These are phyloP conservation scores for Ovibos moschatus DNA, from an alignment of 2,113 vertebrate species.

Conservation along the genomic window DNA sequence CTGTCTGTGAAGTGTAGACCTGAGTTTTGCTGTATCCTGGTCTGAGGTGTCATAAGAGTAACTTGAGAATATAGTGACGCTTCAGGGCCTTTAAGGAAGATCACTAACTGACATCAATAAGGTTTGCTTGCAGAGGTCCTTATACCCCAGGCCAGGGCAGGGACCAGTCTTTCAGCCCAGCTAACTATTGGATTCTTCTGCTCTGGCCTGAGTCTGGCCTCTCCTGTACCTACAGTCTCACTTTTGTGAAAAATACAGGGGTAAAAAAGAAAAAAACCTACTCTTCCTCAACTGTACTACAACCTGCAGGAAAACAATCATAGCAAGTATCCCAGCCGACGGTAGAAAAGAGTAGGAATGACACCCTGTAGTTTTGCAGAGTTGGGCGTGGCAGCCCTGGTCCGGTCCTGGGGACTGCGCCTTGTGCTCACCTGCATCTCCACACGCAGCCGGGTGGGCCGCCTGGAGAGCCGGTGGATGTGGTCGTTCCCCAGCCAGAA, in stretches of 20 bases:
- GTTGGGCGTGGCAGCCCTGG: rapidly evolving
- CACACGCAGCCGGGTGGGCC: constrained; percentile 91
- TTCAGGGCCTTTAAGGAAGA: not conserved
- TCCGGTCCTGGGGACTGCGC: not conserved
- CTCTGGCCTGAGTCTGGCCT: not conserved
- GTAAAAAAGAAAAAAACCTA: not conserved
- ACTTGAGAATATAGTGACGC: not conserved
- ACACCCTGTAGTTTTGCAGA: rapidly evolving
- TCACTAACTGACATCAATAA: not conserved
- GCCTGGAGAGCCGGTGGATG: constrained; percentile 91
- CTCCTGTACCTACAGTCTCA: not conserved
- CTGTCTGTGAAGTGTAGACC: not conserved
- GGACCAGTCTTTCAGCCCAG: not conserved
- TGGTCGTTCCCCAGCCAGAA: constrained; percentile 98
- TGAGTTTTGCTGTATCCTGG: not conserved
- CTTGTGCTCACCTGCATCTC: constrained; percentile 89
- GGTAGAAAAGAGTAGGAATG: too few relatives aligned
- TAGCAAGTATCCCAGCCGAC: rapidly evolving
- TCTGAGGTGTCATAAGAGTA: not conserved
- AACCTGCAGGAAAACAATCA: not conserved
- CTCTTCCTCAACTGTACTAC: not conserved
- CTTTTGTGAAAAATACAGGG: not conserved
- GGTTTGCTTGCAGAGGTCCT: not conserved
- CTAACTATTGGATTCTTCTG: not conserved
- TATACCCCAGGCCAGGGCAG: not conserved